A percentile compares a stretch with the other conserved stretches of the same genome.
These are phyloP conservation scores for Ifrita kowaldi DNA, from an alignment of 2,113 vertebrate species.

Conservation along the genomic window DNA sequence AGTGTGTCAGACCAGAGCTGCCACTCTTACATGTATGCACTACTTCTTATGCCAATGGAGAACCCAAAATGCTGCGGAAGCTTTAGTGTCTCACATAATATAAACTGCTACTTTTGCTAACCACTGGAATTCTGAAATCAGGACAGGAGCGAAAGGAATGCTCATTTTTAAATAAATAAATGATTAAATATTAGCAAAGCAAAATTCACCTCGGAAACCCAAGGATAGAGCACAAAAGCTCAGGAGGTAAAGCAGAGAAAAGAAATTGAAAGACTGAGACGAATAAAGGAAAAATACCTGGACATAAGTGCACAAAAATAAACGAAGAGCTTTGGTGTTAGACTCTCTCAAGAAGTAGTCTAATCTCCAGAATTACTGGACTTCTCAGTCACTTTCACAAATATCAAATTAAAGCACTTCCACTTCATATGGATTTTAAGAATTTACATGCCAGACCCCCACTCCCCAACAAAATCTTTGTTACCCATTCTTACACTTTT, in stretches of 20 bases:
- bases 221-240: background rate
- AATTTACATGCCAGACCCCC: background rate
- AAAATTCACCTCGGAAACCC: background rate
- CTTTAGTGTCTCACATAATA: background rate
- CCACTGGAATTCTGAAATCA: background rate
- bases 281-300: background rate
- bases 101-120: background rate
- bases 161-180: background rate
- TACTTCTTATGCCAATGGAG: background rate
- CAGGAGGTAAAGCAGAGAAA: background rate
- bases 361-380: background rate
- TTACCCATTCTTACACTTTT: background rate
- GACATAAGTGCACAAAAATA: background rate
- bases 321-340: background rate
- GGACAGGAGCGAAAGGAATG: background rate
- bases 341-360: background rate
- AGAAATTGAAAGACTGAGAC: background rate
- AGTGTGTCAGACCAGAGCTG: background rate
- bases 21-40: background rate
- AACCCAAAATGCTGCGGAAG: background rate
- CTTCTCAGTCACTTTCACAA: background rate
- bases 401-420: background rate
- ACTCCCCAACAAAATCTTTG: background rate
- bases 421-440: background rate
- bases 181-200: background rate